Evolutionary conservation across 1,140 invertebrate genomes (phyloP).

Genomic region (Tetranychus cinnabarinus): DNA sequence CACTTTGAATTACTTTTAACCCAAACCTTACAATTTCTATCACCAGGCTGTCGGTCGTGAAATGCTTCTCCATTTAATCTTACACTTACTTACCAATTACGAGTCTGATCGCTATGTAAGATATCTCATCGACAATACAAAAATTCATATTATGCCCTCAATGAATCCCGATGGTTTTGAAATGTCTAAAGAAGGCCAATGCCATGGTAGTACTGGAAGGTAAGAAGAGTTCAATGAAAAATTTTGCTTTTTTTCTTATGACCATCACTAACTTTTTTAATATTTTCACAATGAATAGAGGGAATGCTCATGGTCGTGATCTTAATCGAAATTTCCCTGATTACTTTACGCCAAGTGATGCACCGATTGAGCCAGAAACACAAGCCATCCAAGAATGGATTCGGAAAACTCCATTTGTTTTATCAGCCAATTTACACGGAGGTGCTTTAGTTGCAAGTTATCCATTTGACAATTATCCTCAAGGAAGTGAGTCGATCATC

Average conservation of each 20-base stretch:
- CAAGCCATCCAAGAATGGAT: slow-evolving; percentile 23
- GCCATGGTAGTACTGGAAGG: slow-evolving; percentile 21
- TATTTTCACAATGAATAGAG: neutral
- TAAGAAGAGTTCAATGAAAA: slow-evolving; percentile 8
- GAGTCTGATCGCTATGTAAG: slow-evolving; percentile 13
- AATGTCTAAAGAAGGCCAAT: slow-evolving; percentile 21
- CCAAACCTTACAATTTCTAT: neutral
- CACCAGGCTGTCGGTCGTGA: slow-evolving; percentile 54
- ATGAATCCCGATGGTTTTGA: slow-evolving; percentile 29
- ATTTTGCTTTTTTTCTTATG: neutral
- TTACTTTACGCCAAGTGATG: slow-evolving; percentile 15
- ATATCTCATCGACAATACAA: slow-evolving; percentile 25
- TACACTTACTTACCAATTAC: slow-evolving; percentile 12
- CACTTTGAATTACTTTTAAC: too few relatives aligned
- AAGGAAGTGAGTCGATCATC: slow-evolving; percentile 1
- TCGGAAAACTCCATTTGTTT: slow-evolving; percentile 23
- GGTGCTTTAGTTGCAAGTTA: slow-evolving; percentile 31
- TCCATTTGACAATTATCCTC: slow-evolving; percentile 23
- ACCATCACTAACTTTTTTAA: neutral
- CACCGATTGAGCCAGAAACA: slow-evolving; percentile 21
- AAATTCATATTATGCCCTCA: slow-evolving; percentile 30
- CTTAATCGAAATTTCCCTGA: slow-evolving; percentile 27
- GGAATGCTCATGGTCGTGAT: slow-evolving; percentile 20
- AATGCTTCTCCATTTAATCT: slow-evolving; percentile 58
- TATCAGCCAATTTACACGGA: slow-evolving; percentile 30